Evolutionary conservation across 23 tunicate species (phyloP).

Genomic region (Styela clava): DNA sequence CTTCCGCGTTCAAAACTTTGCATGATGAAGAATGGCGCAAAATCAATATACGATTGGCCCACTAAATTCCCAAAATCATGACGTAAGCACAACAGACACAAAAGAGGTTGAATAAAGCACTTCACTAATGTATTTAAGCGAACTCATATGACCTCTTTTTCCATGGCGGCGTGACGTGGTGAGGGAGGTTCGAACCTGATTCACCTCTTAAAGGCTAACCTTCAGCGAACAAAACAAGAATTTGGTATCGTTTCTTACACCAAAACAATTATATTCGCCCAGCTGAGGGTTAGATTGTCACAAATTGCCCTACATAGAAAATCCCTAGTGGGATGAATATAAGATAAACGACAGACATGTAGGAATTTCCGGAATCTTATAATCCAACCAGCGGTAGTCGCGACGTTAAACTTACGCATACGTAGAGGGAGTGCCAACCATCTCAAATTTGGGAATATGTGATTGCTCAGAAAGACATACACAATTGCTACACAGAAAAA

Average conservation of each 20-base stretch:
- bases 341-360: neutral
- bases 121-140: conserved; percentile 36
- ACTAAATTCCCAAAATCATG: neutral
- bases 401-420: neutral
- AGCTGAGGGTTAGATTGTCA: neutral
- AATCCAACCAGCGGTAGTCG: neutral
- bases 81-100: neutral
- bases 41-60: neutral
- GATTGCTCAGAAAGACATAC: no score
- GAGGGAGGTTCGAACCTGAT: conserved; percentile 11
- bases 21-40: neutral
- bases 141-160: conserved; percentile 31
- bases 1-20: neutral
- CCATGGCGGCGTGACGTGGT: conserved; percentile 31
- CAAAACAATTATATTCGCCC: no score
- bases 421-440: neutral
- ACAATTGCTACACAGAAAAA: no score
- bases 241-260: no score
- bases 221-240: no score
- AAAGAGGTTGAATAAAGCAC: conserved; percentile 17
- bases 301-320: neutral
- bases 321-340: neutral
- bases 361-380: neutral
- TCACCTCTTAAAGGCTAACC: conserved; percentile 20
- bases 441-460: no score